A percentile compares a stretch with the other conserved stretches of the same genome.
Conservation (phyloP, 1,140 invertebrate genomes). For the Magallana gigas region DNA sequence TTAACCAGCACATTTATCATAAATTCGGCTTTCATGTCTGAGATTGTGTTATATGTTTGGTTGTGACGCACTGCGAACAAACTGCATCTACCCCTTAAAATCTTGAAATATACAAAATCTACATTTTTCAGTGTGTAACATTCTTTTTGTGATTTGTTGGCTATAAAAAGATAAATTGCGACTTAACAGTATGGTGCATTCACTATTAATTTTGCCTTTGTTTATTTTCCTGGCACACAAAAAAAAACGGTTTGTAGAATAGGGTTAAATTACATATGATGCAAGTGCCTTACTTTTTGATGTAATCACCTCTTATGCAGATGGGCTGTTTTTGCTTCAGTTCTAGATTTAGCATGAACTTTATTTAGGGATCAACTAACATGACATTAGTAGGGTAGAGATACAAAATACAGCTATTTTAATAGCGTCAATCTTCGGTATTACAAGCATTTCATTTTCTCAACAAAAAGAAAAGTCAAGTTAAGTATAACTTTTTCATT, state of each 20-base stretch:
- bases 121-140: no score
- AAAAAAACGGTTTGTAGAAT: no score
- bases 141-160: no score
- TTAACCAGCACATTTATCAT: not conserved
- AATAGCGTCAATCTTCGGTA: no score
- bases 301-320: not conserved
- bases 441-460: no score
- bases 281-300: slow-evolving; percentile 13
- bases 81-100: not conserved
- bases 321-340: not conserved
- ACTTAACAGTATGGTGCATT: no score
- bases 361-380: not conserved
- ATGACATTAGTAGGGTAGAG: not conserved
- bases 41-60: not conserved
- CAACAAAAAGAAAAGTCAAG: no score
- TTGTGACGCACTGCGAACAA: not conserved
- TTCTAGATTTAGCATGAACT: not conserved
- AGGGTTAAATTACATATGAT: not conserved
- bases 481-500: no score
- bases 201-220: no score
- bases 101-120: not conserved
- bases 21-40: not conserved
- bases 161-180: no score
- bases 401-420: not conserved
- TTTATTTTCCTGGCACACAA: no score